phyloP scores from a whole-genome alignment of 2,113 vertebrate genomes.

The Chaenogobius annularis region DNA sequence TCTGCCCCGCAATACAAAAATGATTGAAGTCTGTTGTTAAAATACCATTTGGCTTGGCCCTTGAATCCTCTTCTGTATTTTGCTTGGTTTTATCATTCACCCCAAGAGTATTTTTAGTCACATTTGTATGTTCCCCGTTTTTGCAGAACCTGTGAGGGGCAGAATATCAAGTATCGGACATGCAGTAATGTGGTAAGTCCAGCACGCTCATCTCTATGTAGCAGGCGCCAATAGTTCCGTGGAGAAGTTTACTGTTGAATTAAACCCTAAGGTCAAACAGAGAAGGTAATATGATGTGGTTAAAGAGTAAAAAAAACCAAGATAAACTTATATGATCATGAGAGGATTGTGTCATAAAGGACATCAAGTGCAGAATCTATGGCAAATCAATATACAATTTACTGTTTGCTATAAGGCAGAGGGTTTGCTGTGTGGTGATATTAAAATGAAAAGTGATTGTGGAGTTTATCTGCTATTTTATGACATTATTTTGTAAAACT shows the following conservation, averaged over 20 bases:
- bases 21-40: constrained; percentile 11
- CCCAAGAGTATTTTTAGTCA: constrained; percentile 28
- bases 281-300: constrained; percentile 16
- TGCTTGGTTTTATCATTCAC: constrained; percentile 51
- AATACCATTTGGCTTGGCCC: constrained; percentile 22
- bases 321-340: background rate
- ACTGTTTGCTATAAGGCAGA: background rate
- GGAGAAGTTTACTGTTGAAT: constrained; percentile 25
- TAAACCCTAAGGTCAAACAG: constrained; percentile 15
- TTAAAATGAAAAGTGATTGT: background rate
- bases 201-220: constrained; percentile 43
- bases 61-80: constrained; percentile 33
- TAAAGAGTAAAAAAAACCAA: constrained; percentile 23
- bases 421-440: background rate
- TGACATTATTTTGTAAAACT: background rate
- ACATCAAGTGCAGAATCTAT: background rate
- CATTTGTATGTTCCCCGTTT: constrained; percentile 34
- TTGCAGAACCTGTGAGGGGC: constrained; percentile 90
- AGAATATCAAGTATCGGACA: constrained; percentile 95
- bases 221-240: constrained; percentile 30
- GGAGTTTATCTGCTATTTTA: background rate
- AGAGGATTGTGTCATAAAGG: constrained; percentile 1
- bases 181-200: constrained; percentile 96
- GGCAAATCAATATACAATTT: background rate
- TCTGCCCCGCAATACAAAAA: constrained; percentile 18